Evolutionary conservation across 1,140 invertebrate genomes (phyloP).

Genomic region (Drosophila sp.): DNA sequence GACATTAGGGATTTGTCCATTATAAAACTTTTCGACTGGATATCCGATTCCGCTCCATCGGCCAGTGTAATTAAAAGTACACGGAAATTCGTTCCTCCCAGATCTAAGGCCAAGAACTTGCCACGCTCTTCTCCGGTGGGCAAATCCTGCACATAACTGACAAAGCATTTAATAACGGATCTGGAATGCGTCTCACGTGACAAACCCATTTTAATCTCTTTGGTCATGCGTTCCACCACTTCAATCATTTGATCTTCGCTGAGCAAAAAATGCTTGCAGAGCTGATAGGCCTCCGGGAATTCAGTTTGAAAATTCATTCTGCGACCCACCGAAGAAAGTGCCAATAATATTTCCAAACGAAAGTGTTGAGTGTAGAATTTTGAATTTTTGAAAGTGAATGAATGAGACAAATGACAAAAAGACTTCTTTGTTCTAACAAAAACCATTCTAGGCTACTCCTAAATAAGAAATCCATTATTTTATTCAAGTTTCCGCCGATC

Average conservation of each 20-base stretch:
- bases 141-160: conserved; percentile 96
- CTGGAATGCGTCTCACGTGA: conserved; percentile 89
- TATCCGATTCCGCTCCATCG: conserved; percentile 89
- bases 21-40: conserved; percentile 97
- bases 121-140: conserved; percentile 98
- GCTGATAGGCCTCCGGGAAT: conserved; percentile 15
- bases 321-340: background rate
- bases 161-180: conserved; percentile 89
- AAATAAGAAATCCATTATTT: no score
- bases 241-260: conserved; percentile 89
- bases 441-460: no score
- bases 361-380: background rate
- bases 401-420: background rate
- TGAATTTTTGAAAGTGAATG: background rate
- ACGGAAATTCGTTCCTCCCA: conserved; percentile 99
- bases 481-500: no score
- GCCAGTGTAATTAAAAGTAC: conserved; percentile 95
- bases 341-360: background rate
- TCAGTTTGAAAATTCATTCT: background rate
- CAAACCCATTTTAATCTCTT: conserved; percentile 92
- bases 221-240: conserved; percentile 89
- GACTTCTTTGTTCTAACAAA: no score
- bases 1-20: conserved; percentile 95
- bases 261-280: conserved; percentile 42
- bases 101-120: conserved; percentile 97